Conservation (phyloP, 2,113 vertebrate species). For the Paralichthys olivaceus region DNA sequence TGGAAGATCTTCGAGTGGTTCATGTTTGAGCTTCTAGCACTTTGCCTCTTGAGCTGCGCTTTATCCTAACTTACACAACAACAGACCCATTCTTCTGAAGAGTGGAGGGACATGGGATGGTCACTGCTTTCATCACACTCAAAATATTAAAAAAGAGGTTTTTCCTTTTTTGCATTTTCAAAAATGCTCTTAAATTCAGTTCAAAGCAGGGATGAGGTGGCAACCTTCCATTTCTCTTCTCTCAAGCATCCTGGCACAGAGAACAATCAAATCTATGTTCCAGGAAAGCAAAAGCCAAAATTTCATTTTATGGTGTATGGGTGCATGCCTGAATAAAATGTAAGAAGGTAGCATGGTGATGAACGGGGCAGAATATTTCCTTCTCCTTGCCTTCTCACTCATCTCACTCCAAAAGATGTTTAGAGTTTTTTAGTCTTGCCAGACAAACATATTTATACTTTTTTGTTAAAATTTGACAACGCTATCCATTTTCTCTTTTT, state of each 20-base stretch:
- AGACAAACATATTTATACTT: neutral
- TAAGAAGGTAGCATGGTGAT: slow-evolving; percentile 6
- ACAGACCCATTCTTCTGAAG: neutral
- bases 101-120: neutral
- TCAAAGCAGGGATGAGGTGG: neutral
- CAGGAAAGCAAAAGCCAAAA: slow-evolving; percentile 2
- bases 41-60: slow-evolving; percentile 2
- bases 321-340: slow-evolving; percentile 11
- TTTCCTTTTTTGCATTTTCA: neutral
- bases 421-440: neutral
- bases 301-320: slow-evolving; percentile 13
- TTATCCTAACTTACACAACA: slow-evolving; percentile 6
- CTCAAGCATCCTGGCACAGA: slow-evolving; percentile 6
- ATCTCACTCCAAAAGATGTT: neutral
- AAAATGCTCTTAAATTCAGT: slow-evolving; percentile 1
- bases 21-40: neutral
- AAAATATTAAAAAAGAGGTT: neutral
- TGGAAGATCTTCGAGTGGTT: neutral
- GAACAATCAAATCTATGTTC: slow-evolving; percentile 21
- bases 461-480: neutral
- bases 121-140: neutral
- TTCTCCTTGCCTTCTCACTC: neutral
- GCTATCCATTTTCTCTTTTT: neutral
- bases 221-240: slow-evolving; percentile 6
- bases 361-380: neutral